Base-by-base conservation (phyloP, 2,797 vertebrate species). In the Tamandua tetradactyla region DNA sequence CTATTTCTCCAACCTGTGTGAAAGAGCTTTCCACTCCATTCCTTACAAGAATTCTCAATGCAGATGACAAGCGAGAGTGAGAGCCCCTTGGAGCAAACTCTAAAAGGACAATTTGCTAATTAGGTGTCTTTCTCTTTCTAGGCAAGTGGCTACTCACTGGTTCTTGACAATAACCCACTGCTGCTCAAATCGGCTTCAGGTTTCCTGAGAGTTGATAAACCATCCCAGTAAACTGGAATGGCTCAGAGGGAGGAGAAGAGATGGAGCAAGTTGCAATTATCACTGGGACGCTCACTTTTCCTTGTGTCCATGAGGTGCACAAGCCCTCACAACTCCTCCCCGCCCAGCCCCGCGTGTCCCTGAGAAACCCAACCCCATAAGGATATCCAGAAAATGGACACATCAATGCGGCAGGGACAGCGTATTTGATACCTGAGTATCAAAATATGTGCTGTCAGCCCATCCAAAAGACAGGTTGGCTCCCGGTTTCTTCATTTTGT, bases 111-210 rank as follows among this genome's bases (percentile, higher is more conserved):
- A 61, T 27, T 42, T 35, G 7, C 66, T 96, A 90, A 80, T 88
- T 49, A 76, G 22, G 47, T 74, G 20, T 64, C 91, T 92, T 95
- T 95, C 84, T 64, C 91, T 92, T 95, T 95, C 84, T 79, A 92
- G 93, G 25, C 49, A 68, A 79, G 81, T 85, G 61, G 52, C 82
- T 82, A 27, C 76, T 84, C 71, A 47, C 30, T 61, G 62, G 61
- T 47, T 92, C 35, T 94, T 80, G 44, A 87, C 35, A 91, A 76
- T 83, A 37, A n/a, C 0, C 5, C 30, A 32, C 42, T 61, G 61
- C 94, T 81, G 83, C 79, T 94, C 91, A 89, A 69, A 61, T 93
- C 44, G 3, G 74, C 68, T 92, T 83, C 66, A 71, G 44, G 15
- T 87, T 76, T 75, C 42, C 55, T 10, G 22, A 75, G 59, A 40